Base-by-base conservation (phyloP, 2,888 invertebrate species). In the Oscheius myriophilus region DNA sequence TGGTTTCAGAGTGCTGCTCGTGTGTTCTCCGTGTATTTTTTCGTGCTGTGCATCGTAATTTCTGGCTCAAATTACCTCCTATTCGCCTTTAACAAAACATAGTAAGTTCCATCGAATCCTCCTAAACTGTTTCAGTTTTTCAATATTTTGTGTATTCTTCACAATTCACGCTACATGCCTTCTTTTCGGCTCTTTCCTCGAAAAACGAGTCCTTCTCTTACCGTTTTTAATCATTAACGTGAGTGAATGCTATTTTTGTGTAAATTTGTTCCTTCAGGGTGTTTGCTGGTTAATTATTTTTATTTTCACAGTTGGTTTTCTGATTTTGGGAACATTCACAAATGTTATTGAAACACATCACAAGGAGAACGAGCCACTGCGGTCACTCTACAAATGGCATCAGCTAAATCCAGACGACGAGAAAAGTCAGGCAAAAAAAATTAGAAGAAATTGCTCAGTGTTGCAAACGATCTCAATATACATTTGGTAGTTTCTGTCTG, bases 141-240 rank as follows among this genome's bases (percentile, higher is more conserved):
- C 67, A 16, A 46, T 74, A 0, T 71, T 70, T 53, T 68, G 71
- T 59, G 45, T 73, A 11, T n/a, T 71, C 3, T 72, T 69, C 62
- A 70, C 71, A 4, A 42, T 73, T 18, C 73, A 75, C 39, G 67
- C 68, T 3, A 45, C 42, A 16, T 23, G 68, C n/a, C 46, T 73
- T 2, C 21, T 69, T 2, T 71, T 69, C 51, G 75, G 75, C 9
- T 62, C 68, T 6, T 71, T 73, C 26, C 55, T 69, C 16, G 73
- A 75, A 55, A 75, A 73, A 43, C 25, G 52, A n/a, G 18, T 53
- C 16, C 71, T 61, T 41, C 54, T 75, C 21, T 25, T 73, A 23
- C 75, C 75, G 25, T 75, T 71, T 61, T 52, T 75, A 11, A 42
- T 73, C 18, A 39, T 73, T 23, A 71, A 75, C 39, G 75, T 75